Percentiles rank a stretch among this genome's conserved stretches.
phyloP scores from a whole-genome alignment of 2,113 vertebrate genomes.

The Hemiprocne comata region DNA sequence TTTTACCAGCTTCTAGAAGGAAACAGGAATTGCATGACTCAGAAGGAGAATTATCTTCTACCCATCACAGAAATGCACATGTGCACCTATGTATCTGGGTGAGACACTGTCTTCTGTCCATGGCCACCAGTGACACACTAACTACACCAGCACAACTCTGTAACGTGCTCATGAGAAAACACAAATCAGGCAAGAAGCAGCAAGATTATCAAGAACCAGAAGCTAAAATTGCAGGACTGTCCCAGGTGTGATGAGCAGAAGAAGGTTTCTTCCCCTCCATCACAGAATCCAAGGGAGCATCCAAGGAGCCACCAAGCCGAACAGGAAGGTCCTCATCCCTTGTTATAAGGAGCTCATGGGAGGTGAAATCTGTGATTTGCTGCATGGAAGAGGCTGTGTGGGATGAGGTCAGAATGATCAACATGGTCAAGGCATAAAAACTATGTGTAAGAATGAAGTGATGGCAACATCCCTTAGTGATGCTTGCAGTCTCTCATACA shows the following conservation, averaged over 20 bases:
- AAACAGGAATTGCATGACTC: neutral
- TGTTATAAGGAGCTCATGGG: neutral
- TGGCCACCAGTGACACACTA: neutral
- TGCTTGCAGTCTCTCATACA: too few relatives aligned
- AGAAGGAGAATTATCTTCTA: neutral
- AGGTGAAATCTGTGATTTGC: neutral
- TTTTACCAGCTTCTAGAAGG: neutral
- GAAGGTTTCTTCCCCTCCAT: neutral
- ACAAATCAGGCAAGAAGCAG: neutral
- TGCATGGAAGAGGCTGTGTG: neutral
- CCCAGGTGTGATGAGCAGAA: neutral
- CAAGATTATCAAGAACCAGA: neutral
- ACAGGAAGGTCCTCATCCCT: neutral
- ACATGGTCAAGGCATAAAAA: fast-evolving
- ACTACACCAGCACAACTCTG: neutral
- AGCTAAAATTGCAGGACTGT: neutral
- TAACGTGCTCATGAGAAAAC: fast-evolving
- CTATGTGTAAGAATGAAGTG: neutral
- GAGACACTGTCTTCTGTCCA: neutral
- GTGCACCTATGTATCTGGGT: neutral
- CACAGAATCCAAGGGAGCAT: neutral
- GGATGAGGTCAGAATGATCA: neutral
- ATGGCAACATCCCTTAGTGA: neutral
- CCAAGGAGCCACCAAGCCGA: neutral
- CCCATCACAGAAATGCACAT: neutral